Conservation (phyloP, 2,113 vertebrate species). For the Carassius gibelio region DNA sequence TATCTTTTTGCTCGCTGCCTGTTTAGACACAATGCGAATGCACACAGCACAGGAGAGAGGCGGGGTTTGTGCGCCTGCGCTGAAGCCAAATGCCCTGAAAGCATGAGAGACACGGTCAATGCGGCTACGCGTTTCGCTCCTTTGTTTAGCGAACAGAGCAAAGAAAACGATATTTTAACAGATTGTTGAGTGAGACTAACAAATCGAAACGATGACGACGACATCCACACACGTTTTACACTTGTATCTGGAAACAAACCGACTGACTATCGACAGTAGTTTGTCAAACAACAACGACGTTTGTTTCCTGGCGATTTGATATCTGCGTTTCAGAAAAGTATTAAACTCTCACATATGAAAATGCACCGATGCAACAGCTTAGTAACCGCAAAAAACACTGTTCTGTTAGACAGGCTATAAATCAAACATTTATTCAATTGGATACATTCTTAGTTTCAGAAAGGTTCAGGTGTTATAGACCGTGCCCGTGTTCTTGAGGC, state of each 20-base stretch:
- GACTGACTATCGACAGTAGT: neutral
- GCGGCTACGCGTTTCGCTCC: constrained; percentile 4
- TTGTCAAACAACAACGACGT: neutral
- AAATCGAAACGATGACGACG: neutral
- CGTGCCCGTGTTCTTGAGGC: neutral
- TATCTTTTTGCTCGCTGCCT: constrained; percentile 50
- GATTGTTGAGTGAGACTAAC: neutral
- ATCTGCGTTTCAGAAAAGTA: neutral
- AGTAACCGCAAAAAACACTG: neutral
- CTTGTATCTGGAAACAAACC: neutral
- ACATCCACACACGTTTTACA: neutral
- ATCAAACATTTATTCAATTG: neutral
- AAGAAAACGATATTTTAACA: constrained; percentile 8
- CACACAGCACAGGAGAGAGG: constrained; percentile 59
- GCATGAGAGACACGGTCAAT: constrained; percentile 43
- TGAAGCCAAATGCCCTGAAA: constrained; percentile 56
- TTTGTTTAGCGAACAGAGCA: constrained; percentile 11
- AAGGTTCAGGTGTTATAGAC: neutral
- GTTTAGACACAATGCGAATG: constrained; percentile 65
- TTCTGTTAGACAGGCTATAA: neutral
- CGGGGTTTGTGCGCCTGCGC: constrained; percentile 63
- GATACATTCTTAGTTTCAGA: neutral
- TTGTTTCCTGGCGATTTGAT: neutral
- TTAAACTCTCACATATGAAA: neutral
- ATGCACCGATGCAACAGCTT: neutral